A percentile compares a stretch with the other conserved stretches of the same genome.
Conservation (phyloP, 2,797 vertebrate species). For the Thripadectes ignobilis region DNA sequence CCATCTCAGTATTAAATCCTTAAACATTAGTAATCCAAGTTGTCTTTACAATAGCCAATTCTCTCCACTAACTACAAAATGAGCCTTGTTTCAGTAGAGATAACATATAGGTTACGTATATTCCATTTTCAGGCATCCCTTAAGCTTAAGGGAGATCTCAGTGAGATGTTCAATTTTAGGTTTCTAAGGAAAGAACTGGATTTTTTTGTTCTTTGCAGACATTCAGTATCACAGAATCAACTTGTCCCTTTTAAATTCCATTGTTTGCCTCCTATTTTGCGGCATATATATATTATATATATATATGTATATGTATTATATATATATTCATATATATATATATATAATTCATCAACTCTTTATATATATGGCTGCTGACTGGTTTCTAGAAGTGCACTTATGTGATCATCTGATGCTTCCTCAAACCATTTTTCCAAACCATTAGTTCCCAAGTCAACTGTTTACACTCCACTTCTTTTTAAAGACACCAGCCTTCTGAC, state of each 20-base stretch:
- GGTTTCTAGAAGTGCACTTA: background rate
- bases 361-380: background rate
- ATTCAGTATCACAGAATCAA: background rate
- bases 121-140: background rate
- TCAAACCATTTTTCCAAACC: background rate
- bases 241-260: background rate
- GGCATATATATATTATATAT: background rate
- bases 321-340: too few species aligned
- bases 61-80: background rate
- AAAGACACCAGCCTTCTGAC: background rate
- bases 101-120: background rate
- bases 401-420: background rate
- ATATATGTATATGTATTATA: too few species aligned
- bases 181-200: background rate
- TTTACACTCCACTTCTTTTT: background rate
- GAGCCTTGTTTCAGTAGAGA: background rate
- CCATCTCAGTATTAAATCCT: background rate
- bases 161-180: background rate
- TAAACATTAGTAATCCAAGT: background rate
- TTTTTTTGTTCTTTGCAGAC: background rate
- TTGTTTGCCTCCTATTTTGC: background rate
- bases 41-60: background rate
- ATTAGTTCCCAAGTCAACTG: background rate
- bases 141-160: background rate
- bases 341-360: background rate